Percentiles rank a stretch among this genome's conserved stretches.
Conservation (phyloP, 2,113 vertebrate genomes). For the Platycercus adscitus region DNA sequence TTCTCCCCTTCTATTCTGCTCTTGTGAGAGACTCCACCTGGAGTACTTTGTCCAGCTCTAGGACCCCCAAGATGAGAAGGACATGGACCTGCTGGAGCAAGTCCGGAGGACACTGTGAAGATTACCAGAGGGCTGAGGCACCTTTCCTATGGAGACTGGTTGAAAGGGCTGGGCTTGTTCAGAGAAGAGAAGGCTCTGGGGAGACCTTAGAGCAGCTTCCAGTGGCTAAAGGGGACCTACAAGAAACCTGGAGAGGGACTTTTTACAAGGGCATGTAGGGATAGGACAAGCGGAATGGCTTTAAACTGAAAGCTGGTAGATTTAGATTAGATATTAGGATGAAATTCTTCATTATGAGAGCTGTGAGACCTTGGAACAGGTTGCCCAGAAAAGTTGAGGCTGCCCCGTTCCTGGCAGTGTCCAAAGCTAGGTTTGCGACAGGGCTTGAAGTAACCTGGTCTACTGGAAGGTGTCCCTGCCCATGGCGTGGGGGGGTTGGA, state of each 20-base stretch:
- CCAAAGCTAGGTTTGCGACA: background rate
- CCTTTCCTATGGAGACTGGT: background rate
- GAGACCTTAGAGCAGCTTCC: background rate
- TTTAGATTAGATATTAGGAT: background rate
- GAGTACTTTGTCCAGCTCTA: background rate
- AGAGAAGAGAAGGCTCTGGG: background rate
- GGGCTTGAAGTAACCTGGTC: background rate
- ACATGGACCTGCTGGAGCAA: accelerated
- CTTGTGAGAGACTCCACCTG: background rate
- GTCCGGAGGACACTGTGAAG: background rate
- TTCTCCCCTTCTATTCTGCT: background rate
- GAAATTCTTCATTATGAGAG: background rate
- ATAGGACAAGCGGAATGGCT: background rate
- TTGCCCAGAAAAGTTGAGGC: background rate
- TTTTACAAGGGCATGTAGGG: background rate
- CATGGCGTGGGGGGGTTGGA: background rate
- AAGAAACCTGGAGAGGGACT: background rate
- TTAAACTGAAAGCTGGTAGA: background rate
- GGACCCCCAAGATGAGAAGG: background rate
- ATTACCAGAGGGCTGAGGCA: background rate
- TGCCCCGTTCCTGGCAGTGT: background rate
- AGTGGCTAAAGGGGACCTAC: background rate
- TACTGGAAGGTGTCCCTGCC: background rate
- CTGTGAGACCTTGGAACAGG: background rate
- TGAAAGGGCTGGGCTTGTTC: background rate